Evolutionary conservation across 2,888 invertebrate genomes (phyloP).

Genomic region (Apamea sordens): DNA sequence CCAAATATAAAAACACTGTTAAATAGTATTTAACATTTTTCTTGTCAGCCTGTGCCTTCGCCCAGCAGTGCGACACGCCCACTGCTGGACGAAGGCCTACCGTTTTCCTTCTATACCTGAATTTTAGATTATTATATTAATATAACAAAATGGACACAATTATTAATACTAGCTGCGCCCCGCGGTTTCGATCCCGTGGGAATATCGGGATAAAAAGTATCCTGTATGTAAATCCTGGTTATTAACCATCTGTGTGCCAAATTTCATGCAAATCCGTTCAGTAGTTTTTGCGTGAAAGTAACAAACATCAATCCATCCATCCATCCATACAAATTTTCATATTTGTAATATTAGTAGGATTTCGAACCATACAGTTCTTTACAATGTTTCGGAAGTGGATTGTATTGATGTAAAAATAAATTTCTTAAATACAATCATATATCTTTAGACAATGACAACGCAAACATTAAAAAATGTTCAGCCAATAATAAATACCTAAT

Average conservation of each 20-base stretch:
- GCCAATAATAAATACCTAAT: slow-evolving; percentile 2
- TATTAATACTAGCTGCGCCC: too few relatives aligned
- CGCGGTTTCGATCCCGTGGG: too few relatives aligned
- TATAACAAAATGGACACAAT: background rate
- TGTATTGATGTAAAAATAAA: too few relatives aligned
- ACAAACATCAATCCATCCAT: too few relatives aligned
- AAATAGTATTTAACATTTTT: background rate
- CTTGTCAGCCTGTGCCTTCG: background rate
- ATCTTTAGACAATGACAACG: slow-evolving; percentile 13
- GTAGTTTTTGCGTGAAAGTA: too few relatives aligned
- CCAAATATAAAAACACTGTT: background rate
- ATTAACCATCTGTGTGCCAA: too few relatives aligned
- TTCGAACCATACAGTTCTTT: background rate
- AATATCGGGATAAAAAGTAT: too few relatives aligned
- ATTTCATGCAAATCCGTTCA: too few relatives aligned
- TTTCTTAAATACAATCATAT: background rate
- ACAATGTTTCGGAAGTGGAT: background rate
- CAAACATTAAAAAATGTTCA: slow-evolving; percentile 18
- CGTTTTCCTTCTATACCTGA: background rate
- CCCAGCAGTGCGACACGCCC: background rate
- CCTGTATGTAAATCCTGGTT: too few relatives aligned
- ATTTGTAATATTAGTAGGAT: too few relatives aligned
- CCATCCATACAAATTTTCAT: too few relatives aligned
- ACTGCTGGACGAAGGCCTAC: background rate
- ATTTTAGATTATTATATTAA: background rate